Base-by-base conservation (phyloP, 2,888 invertebrate genomes). In the Mythimna ferrago region DNA sequence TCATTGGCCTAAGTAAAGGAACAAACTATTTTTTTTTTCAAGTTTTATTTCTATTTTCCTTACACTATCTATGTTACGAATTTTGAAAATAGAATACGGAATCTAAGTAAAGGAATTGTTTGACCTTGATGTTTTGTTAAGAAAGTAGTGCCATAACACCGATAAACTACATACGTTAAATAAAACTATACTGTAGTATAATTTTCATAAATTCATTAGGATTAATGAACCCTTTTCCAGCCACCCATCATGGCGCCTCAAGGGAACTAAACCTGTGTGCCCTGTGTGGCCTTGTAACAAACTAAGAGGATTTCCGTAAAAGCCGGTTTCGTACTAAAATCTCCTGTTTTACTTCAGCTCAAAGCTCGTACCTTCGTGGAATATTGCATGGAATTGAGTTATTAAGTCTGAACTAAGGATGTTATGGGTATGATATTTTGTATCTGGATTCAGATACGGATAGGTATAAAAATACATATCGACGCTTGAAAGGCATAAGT, bases 351-450 rank as follows among this genome's bases (percentile, higher is more conserved):
- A 70, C 26, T 16, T 48, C 54, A 41, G 35, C 62, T 58, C 38
- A 44, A 58, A 63, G 53, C 32, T 6, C 19, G 7, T 53, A 41
- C 41, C 11, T 54, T 56, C n/a, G 38, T 41, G 54, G 53, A 66
- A 69, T 68, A 78, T 82, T 60, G 72, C 48, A 64, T 69, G 44
- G 64, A 73, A 78, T 80, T 69, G 14, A 78, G 53, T 78, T 63
- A 57, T 73, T 73, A 56, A 67, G 60, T 56, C 56, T 61, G 35
- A n/a, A 48, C 16, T 14, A 48, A 19, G 16, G 48, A 48, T 48
- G 48, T 48, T 16, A 6, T 16, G 16, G 6, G 14, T 48, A 48
- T 19, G 2, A 48, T 48, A 5, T 48, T 41, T 44, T 11, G 44
- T 4, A 14, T 44, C 4, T 11, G 4, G 5, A 16, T 48, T 48